phyloP scores from a whole-genome alignment of 2,888 invertebrate species.

The Dryomyza anilis region DNA sequence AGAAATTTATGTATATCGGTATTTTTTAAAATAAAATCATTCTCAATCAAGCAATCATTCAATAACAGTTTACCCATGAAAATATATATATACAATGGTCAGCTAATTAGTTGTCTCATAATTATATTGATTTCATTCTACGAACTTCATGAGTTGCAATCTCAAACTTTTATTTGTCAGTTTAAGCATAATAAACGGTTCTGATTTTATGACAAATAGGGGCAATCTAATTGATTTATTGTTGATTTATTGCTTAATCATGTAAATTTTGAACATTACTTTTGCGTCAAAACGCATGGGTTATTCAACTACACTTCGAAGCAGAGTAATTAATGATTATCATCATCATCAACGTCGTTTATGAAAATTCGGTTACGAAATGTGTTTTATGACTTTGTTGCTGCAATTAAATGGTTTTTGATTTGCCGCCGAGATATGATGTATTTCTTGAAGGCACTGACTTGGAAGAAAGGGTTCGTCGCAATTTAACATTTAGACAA shows the following conservation, averaged over 20 bases:
- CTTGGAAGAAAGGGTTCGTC: background rate
- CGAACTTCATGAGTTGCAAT: background rate
- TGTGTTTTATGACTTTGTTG: slow-evolving; percentile 53
- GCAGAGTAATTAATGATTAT: background rate
- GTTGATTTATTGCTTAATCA: slow-evolving; percentile 55
- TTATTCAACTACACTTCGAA: background rate
- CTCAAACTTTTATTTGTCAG: slow-evolving; percentile 10
- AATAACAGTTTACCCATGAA: too few species aligned
- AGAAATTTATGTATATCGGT: too few species aligned
- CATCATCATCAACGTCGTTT: slow-evolving; percentile 3
- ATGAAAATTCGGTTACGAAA: slow-evolving; percentile 34
- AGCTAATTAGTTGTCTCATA: too few species aligned
- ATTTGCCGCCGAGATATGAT: background rate
- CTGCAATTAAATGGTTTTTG: slow-evolving; percentile 51
- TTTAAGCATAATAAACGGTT: slow-evolving; percentile 17
- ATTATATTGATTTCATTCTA: too few species aligned
- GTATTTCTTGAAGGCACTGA: background rate
- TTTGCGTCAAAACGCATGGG: background rate
- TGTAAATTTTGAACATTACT: slow-evolving; percentile 57
- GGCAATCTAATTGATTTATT: too few species aligned
- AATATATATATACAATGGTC: too few species aligned
- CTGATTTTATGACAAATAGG: slow-evolving; percentile 25
- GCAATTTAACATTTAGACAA: background rate
- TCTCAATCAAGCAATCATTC: too few species aligned
- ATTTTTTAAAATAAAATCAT: too few species aligned